A percentile compares a stretch with the other conserved stretches of the same genome.
Evolutionary conservation across 2,888 invertebrate species (phyloP).

Genomic region (Asteroscopus sphinx): DNA sequence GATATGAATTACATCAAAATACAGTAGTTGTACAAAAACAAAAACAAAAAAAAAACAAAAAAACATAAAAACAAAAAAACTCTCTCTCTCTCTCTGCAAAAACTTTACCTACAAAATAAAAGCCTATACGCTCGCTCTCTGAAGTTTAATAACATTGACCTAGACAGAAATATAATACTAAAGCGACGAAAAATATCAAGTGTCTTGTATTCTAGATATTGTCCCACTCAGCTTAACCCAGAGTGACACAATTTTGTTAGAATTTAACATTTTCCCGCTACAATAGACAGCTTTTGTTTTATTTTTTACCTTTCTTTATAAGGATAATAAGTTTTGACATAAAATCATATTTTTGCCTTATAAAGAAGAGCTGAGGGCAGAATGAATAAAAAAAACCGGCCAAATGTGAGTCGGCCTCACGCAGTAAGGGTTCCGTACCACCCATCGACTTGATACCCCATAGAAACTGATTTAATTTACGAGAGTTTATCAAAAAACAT

Average conservation of each 20-base stretch:
- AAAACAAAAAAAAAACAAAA: background rate
- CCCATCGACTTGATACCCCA: no score
- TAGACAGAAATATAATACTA: background rate
- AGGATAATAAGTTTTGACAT: constrained; percentile 5
- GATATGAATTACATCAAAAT: no score
- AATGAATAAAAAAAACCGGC: constrained; percentile 1
- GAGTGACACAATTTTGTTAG: background rate
- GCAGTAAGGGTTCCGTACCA: no score
- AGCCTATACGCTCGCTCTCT: background rate
- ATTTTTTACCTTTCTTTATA: constrained; percentile 3
- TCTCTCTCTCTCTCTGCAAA: background rate
- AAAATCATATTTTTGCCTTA: constrained; percentile 5
- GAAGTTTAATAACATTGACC: background rate
- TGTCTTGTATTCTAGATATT: no score
- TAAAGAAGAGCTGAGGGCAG: background rate
- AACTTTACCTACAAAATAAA: background rate
- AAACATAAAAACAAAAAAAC: background rate
- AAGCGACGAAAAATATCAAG: background rate
- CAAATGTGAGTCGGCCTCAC: no score
- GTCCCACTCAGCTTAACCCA: background rate
- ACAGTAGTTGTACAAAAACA: no score
- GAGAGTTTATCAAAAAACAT: no score
- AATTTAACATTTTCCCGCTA: background rate
- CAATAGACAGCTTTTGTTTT: constrained; percentile 6
- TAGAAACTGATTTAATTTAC: no score